phyloP scores from a whole-genome alignment of 2,113 vertebrate species.

The Proterorhinus semilunaris region DNA sequence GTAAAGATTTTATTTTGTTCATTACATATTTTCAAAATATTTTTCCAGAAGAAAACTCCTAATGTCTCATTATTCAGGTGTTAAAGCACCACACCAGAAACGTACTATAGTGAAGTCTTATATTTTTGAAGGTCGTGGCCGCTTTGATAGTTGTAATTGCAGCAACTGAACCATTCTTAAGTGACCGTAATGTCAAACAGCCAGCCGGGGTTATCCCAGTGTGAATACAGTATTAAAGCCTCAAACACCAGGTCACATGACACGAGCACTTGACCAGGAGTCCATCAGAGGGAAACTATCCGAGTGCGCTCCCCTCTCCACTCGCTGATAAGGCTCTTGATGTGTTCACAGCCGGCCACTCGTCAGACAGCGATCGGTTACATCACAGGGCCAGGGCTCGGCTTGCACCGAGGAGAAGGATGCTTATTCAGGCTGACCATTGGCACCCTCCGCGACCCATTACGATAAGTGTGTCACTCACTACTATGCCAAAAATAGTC shows the following conservation, averaged over 20 bases:
- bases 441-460: conserved; percentile 55
- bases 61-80: not conserved
- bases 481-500: conserved; percentile 59
- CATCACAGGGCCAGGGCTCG: conserved; percentile 28
- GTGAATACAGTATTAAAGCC: conserved; percentile 11
- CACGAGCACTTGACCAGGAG: conserved; percentile 18
- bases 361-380: conserved; percentile 36
- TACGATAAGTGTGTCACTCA: conserved; percentile 65
- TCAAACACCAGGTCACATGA: conserved; percentile 27
- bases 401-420: conserved; percentile 26
- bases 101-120: no score
- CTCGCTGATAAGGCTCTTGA: conserved; percentile 30
- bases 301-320: not conserved
- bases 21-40: not conserved
- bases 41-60: not conserved
- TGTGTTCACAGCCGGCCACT: conserved; percentile 15
- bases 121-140: not conserved
- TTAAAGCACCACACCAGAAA: not conserved
- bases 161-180: conserved; percentile 2
- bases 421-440: conserved; percentile 55
- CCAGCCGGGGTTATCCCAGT: not conserved
- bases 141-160: not conserved
- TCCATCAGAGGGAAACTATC: conserved; percentile 1
- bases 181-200: not conserved
- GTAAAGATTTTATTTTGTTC: no score